A percentile compares a stretch with the other conserved stretches of the same genome.
These are phyloP conservation scores for Percopsis transmontana DNA, from an alignment of 2,113 vertebrate species.

Conservation along the genomic window DNA sequence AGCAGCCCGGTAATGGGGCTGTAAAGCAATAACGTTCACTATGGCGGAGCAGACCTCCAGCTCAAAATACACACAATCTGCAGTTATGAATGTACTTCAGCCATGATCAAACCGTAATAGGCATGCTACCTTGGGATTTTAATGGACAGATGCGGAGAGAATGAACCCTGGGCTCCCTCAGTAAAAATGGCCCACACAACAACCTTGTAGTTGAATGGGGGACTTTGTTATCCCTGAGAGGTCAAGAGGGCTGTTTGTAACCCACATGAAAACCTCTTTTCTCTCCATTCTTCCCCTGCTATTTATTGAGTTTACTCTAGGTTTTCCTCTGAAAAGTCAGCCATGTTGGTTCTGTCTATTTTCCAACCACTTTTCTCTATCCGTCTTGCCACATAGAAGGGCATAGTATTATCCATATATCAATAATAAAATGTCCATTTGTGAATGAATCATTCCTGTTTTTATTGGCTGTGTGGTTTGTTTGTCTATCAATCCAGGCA, in stretches of 20 bases:
- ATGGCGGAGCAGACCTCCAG: not conserved
- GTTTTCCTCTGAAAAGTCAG: conserved; percentile 20
- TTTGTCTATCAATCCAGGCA: conserved; percentile 13
- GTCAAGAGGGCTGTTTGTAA: conserved; percentile 52
- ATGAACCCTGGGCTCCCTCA: conserved; percentile 34
- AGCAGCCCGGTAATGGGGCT: not conserved
- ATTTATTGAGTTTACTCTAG: not conserved
- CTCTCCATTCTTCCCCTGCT: conserved; percentile 4
- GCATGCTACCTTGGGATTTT: conserved; percentile 35
- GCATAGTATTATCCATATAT: conserved; percentile 22
- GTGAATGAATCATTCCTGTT: conserved; percentile 24
- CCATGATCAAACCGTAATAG: conserved; percentile 40
- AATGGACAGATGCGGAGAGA: conserved; percentile 24
- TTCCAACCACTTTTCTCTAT: not conserved
- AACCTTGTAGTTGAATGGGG: conserved; percentile 54
- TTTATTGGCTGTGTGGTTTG: conserved; percentile 10
- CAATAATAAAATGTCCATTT: conserved; percentile 32
- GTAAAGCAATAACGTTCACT: not conserved
- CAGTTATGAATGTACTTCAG: conserved; percentile 36
- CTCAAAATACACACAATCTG: conserved; percentile 32
- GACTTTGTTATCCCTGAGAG: conserved; percentile 37
- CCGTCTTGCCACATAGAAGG: conserved; percentile 5
- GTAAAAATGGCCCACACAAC: conserved; percentile 13
- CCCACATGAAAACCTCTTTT: conserved; percentile 19
- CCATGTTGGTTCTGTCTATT: conserved; percentile 10